Evolutionary conservation across 2,797 vertebrate species (phyloP).

Genomic region (Eleutherodactylus coqui): DNA sequence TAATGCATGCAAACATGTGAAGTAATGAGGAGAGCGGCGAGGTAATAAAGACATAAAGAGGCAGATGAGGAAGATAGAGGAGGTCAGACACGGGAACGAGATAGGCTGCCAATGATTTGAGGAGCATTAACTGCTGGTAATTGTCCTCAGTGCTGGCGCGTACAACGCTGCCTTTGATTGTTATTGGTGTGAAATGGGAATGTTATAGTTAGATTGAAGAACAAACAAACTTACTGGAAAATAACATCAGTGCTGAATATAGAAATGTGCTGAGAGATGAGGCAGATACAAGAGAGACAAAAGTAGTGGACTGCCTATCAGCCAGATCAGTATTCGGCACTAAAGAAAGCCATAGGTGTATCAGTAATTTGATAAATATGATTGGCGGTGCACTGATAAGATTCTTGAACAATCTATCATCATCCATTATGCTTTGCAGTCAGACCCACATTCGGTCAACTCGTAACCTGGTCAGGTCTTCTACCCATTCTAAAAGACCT

Average conservation of each 20-base stretch:
- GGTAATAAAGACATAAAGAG: conserved; percentile 49
- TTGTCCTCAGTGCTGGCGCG: conserved; percentile 35
- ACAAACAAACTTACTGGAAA: conserved; percentile 56
- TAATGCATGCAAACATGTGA: conserved; percentile 39
- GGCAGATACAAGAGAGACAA: background rate
- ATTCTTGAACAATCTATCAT: too few species aligned
- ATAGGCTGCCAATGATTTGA: conserved; percentile 47
- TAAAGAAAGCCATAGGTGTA: background rate
- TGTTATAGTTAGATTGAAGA: conserved; percentile 56
- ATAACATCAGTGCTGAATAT: conserved; percentile 32
- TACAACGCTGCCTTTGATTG: conserved; percentile 9
- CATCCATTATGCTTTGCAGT: too few species aligned
- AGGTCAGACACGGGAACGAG: conserved; percentile 44
- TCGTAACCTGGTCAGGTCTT: too few species aligned
- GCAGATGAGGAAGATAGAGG: conserved; percentile 43
- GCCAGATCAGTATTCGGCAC: too few species aligned
- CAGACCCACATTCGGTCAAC: too few species aligned
- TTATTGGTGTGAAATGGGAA: conserved; percentile 55
- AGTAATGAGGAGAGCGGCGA: conserved; percentile 42
- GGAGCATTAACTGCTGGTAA: conserved; percentile 50
- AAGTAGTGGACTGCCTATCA: background rate
- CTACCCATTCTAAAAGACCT: background rate
- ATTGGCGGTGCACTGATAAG: background rate
- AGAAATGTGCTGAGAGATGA: background rate
- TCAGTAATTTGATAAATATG: background rate